A percentile compares a stretch with the other conserved stretches of the same genome.
These are phyloP conservation scores for Alloscopus bannaensis DNA, from an alignment of 2,888 invertebrate species.

Conservation along the genomic window DNA sequence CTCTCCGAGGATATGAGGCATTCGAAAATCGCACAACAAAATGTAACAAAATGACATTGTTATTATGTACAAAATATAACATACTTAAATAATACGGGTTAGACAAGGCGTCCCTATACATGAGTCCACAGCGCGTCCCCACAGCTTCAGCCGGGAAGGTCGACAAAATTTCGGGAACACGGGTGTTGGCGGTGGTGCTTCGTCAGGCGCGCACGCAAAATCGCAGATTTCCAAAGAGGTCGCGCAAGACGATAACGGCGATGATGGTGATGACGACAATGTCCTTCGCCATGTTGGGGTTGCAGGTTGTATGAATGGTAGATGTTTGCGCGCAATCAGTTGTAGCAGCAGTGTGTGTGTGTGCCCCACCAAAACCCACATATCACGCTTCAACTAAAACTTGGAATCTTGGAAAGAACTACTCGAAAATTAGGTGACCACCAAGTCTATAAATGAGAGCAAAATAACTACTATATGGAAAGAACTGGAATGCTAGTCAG, in stretches of 20 bases:
- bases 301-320: background rate
- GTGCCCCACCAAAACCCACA: slow-evolving; percentile 56
- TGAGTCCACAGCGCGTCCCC: background rate
- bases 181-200: background rate
- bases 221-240: slow-evolving; percentile 29
- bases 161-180: too few relatives aligned
- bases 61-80: slow-evolving; percentile 50
- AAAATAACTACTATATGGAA: slow-evolving; percentile 13
- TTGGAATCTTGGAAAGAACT: background rate
- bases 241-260: background rate
- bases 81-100: slow-evolving; percentile 9
- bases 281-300: background rate
- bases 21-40: slow-evolving; percentile 15
- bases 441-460: background rate
- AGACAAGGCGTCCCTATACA: background rate
- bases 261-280: background rate
- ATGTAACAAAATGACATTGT: slow-evolving; percentile 34
- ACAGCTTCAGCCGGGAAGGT: too few relatives aligned
- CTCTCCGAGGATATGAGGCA: slow-evolving; percentile 23
- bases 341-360: slow-evolving; percentile 3
- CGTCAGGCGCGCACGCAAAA: slow-evolving; percentile 27
- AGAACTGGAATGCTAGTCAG: slow-evolving; percentile 31
- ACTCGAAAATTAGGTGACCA: background rate
- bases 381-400: slow-evolving; percentile 31
- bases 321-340: slow-evolving; percentile 39